Evolutionary conservation across 2,113 vertebrate genomes (phyloP).

Genomic region (Zosterops borbonicus): DNA sequence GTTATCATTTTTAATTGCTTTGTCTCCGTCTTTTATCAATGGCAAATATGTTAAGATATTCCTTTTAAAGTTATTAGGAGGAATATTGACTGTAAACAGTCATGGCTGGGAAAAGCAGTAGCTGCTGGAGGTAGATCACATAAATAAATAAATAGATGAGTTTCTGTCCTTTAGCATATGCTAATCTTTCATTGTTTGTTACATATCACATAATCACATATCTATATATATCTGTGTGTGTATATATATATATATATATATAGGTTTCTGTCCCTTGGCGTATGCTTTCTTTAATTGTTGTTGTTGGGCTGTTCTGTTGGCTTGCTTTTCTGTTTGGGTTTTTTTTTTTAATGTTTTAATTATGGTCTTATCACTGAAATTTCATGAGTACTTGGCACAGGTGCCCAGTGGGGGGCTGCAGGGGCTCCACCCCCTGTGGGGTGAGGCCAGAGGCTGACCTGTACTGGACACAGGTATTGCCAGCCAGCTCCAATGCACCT

Average conservation of each 20-base stretch:
- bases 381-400: background rate
- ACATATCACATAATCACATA: too few species aligned
- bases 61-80: background rate
- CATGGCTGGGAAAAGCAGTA: background rate
- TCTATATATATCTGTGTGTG: too few species aligned
- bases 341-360: background rate
- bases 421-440: too few species aligned
- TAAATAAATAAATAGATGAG: too few species aligned
- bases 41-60: background rate
- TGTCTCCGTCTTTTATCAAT: fast-evolving
- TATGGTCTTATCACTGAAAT: background rate
- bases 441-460: background rate
- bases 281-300: background rate
- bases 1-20: background rate
- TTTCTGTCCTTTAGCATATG: background rate
- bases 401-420: background rate
- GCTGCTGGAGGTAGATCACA: background rate
- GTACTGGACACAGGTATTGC: background rate
- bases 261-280: background rate
- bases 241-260: too few species aligned
- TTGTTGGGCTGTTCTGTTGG: fast-evolving
- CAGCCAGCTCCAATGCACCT: background rate
- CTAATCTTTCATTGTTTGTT: background rate
- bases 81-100: background rate
- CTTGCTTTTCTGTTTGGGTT: background rate